Evolutionary conservation across 2,113 vertebrate species (phyloP).

Genomic region (Herpailurus yagouaroundi): DNA sequence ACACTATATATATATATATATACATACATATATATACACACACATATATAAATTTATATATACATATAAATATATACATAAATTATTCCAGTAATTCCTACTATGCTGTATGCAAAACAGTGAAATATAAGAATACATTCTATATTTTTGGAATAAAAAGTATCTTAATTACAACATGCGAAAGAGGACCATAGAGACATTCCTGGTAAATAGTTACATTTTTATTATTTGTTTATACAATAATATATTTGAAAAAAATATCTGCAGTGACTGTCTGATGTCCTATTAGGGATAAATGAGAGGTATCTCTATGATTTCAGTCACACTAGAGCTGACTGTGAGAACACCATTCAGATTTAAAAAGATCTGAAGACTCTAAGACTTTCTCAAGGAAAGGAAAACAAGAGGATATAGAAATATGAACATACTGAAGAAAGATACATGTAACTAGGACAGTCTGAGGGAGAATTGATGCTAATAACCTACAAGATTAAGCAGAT

Average conservation of each 20-base stretch:
- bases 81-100: neutral
- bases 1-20: neutral
- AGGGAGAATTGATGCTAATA: neutral
- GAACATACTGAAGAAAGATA: neutral
- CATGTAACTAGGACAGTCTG: neutral
- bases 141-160: neutral
- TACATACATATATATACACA: neutral
- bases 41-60: neutral
- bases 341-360: neutral
- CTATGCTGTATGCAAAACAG: neutral
- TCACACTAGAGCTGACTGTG: neutral
- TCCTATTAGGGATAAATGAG: neutral
- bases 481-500: slow-evolving; percentile 13
- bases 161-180: neutral
- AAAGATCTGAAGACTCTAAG: neutral
- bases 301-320: neutral
- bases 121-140: neutral
- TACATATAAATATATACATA: slow-evolving; percentile 61
- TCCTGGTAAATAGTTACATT: neutral
- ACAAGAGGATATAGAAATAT: neutral
- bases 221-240: neutral
- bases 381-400: neutral
- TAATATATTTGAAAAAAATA: slow-evolving; percentile 10
- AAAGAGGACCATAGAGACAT: neutral
- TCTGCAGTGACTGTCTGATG: neutral